These are phyloP conservation scores for Drosophila meridiana DNA, from an alignment of 2,888 invertebrate genomes.

Conservation along the genomic window DNA sequence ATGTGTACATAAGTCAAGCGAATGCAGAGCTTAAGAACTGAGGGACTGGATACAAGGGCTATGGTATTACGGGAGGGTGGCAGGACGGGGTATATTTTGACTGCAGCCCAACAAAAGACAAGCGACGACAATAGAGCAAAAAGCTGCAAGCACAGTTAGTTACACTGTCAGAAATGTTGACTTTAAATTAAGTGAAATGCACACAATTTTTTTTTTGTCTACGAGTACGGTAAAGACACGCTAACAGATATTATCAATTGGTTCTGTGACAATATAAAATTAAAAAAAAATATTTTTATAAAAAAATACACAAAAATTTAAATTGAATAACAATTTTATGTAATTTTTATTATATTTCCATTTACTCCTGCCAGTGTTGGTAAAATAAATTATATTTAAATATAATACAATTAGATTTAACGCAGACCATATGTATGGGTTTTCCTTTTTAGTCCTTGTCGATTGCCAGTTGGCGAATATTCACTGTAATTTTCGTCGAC, in stretches of 20 bases:
- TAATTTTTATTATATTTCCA: neutral
- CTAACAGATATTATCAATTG: neutral
- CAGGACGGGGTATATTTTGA: neutral
- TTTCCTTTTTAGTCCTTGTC: neutral
- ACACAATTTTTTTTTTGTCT: neutral
- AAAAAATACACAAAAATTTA: neutral
- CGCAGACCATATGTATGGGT: neutral
- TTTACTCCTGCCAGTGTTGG: neutral
- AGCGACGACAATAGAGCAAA: conserved; percentile 1
- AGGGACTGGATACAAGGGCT: too few species aligned
- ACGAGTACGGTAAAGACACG: conserved; percentile 16
- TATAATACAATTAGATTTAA: neutral
- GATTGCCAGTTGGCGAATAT: neutral
- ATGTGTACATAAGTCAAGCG: conserved; percentile 20
- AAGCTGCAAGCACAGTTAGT: neutral
- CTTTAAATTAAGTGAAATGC: conserved; percentile 16
- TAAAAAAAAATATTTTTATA: neutral
- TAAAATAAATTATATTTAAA: neutral
- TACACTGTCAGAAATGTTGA: conserved; percentile 18
- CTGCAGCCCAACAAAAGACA: conserved; percentile 11
- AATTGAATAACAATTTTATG: neutral
- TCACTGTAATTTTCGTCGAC: conserved; percentile 33
- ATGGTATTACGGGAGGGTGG: neutral
- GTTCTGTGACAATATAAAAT: accelerated
- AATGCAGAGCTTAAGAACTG: neutral